Base-by-base conservation (phyloP, 2,888 invertebrate species). In the Blastobasis lacticolella region DNA sequence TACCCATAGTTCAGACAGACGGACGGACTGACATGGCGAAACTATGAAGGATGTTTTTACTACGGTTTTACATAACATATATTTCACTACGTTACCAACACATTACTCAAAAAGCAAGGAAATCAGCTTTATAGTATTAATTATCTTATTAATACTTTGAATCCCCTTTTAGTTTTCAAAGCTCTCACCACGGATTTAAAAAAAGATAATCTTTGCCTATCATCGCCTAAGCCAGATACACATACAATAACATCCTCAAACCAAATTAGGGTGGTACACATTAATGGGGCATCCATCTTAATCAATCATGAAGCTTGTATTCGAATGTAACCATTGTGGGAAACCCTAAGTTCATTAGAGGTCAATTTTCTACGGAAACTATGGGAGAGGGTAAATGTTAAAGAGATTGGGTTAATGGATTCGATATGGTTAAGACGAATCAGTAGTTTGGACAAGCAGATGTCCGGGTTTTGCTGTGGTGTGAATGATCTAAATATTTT, bases 311-410 rank as follows among this genome's bases (percentile, higher is more conserved):
- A 5, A 42, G 6, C 23, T 23, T 23, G 23, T 23, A 23, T 23
- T 23, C 23, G 23, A 23, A 23, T 23, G 3, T 3, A 23, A 44
- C 58, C 49, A 64, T 70, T 66, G 65, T 69, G 37, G 23, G 23
- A 23, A 54, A 63, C 68, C 63, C 57, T 57, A 56, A 38, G 54
- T 63, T 67, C 60, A 71, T 69, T 67, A 69, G 57, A 52, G 57
- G 59, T 56, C 61, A 57, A 58, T 54, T 10, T 38, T 48, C 53
- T 48, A 40, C 52, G 38, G 41, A 50, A 45, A 48, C 23, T 1
- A 23, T 23, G 52, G 55, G 53, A 57, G 43, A 59, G 62, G 62
- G 62, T 60, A 63, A 61, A 60, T 54, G 40, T 47, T 51, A 51
- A 52, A 48, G 54, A 59, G 55, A 23, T 36, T 10, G 43, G 10